Evolutionary conservation across 1,140 invertebrate species (phyloP), one percentile per base, ranked within the genome.

Genomic region (Ylistrum balloti): DNA sequence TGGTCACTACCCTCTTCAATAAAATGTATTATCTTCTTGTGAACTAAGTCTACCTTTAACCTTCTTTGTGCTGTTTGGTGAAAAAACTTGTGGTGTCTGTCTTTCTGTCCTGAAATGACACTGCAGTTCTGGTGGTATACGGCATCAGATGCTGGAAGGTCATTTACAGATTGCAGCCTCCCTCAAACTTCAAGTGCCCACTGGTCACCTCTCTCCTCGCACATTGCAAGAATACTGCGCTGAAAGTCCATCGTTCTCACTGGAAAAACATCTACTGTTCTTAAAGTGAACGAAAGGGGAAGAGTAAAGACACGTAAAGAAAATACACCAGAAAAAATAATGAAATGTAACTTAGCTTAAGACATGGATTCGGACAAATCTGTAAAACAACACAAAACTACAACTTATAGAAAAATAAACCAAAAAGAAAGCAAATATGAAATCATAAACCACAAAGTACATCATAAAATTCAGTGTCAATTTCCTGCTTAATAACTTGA

Each of bases 131-230:
- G 48, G 45, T 93, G 92, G 86, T 92, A 93, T 10, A 90, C 15
- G 32, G 92, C 91, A 86, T 93, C 92, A 32, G 89, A 88, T 41
- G 92, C 92, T 41, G 88, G 91, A 3, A 93, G 87, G 41, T 93
- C 92, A 45, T 17, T 45, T 28, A 90, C 90, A 74, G 13, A n/a
- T 45, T 88, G 15, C 17, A 93, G 20, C 88, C 91, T 86, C 22
- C 86, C 85, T 11, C 15, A n/a, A 33, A 91, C 90, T 38, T 89
- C 88, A 85, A 28, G 32, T 38, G 86, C 88, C 91, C 90, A 92
- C 5, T 90, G 88, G 87, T 92, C 92, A 35, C 56, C 38, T 91
- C 92, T 89, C 15, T 20, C 34, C 34, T 86, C 33, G 88, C 91
- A 93, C n/a, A 86, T 33, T 17, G 87, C 33, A 38, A 20, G 20